Evolutionary conservation across 2,113 vertebrate genomes (phyloP).

Genomic region (Pterophyllum scalare): DNA sequence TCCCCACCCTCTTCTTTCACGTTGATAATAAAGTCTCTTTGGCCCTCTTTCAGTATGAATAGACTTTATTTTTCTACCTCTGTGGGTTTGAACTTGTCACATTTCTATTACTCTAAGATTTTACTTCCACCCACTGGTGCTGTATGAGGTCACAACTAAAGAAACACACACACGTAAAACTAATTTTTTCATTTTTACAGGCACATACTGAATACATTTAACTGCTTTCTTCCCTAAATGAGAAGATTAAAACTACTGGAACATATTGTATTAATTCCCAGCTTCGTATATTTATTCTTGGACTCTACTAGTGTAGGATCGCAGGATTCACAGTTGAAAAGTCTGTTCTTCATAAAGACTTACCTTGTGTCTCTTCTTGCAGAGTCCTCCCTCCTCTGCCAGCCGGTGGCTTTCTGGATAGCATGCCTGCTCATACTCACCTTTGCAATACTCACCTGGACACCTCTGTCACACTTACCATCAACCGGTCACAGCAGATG

Average conservation of each 20-base stretch:
- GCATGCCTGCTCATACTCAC: neutral
- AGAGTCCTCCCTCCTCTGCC: neutral
- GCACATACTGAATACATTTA: neutral
- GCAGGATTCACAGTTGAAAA: neutral
- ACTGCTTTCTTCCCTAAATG: neutral
- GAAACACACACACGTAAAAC: neutral
- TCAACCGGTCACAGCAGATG: too few species aligned
- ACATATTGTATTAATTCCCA: neutral
- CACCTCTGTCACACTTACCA: neutral
- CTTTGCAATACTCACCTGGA: neutral
- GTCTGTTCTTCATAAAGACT: neutral
- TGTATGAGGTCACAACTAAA: conserved; percentile 17
- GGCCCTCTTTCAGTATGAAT: conserved; percentile 8
- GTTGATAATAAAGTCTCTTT: conserved; percentile 2
- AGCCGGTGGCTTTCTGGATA: neutral
- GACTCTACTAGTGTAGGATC: neutral
- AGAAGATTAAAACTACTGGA: neutral
- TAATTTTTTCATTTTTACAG: neutral
- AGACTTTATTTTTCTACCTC: conserved; percentile 18
- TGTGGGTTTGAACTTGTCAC: conserved; percentile 36
- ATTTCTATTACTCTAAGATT: conserved; percentile 14
- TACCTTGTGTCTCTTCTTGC: neutral
- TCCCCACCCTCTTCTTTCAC: neutral
- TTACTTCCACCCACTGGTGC: conserved; percentile 26
- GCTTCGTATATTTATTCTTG: neutral